phyloP scores from a whole-genome alignment of 2,797 vertebrate species.

The Cuculus canorus region DNA sequence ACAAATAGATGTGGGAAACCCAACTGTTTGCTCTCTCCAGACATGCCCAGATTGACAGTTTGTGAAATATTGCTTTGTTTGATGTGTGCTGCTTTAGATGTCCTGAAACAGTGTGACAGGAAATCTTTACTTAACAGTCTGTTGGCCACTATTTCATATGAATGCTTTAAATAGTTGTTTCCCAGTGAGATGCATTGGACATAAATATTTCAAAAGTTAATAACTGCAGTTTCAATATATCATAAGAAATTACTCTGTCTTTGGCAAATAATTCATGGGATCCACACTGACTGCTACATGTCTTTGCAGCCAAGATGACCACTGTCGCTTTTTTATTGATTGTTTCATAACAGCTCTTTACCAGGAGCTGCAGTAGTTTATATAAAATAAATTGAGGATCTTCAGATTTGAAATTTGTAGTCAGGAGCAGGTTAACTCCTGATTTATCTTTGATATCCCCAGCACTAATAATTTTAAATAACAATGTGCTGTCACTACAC shows the following conservation, averaged over 20 bases:
- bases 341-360: neutral
- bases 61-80: slow-evolving; percentile 15
- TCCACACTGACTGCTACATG: neutral
- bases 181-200: neutral
- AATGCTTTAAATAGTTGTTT: slow-evolving; percentile 10
- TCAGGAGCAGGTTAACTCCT: neutral
- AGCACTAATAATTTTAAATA: neutral
- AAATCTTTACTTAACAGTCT: slow-evolving; percentile 13
- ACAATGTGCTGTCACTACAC: neutral
- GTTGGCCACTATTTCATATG: neutral
- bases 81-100: neutral
- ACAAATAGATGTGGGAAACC: slow-evolving; percentile 40
- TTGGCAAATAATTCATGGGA: neutral
- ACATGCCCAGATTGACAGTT: neutral
- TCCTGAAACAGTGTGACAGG: neutral
- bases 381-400: neutral
- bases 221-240: slow-evolving; percentile 27
- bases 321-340: slow-evolving; percentile 18
- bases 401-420: neutral
- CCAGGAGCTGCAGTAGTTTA: neutral
- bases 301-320: neutral
- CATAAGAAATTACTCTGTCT: neutral
- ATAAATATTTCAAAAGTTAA: slow-evolving; percentile 32
- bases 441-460: neutral
- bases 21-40: neutral